Evolutionary conservation across 2,888 invertebrate genomes (phyloP), one percentile per base, ranked within the genome.

Genomic region (Schizotus pectinicornis): DNA sequence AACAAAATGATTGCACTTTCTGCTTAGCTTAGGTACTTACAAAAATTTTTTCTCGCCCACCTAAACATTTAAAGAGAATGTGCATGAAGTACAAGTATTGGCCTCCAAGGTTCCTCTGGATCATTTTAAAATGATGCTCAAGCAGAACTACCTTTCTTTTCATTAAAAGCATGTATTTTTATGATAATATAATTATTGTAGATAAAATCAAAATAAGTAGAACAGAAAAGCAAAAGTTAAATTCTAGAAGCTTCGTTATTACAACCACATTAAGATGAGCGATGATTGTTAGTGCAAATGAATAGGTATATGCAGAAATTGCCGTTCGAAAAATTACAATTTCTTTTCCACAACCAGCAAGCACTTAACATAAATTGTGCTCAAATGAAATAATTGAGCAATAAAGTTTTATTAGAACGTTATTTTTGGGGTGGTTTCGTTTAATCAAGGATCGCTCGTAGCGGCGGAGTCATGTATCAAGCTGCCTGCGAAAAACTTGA

Each of bases 281-380:
- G 3, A 37, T 48, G 8, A 22, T 11, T 9, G 42, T 48, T 48
- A 47, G 12, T 34, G 36, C 34, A 36, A 30, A 42, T 48, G 31
- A 33, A 33, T 37, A 49, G 43, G 43, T 37, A 42, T 49, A 37
- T 35, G 49, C 43, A 37, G 56, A 56, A 56, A 56, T 35, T 42
- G 33, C 2, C 45, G 7, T 12, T 45, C 14, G 12, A 34, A 12
- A 33, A 2, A 31, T 7, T 33, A 22, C 2, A 22, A 22, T 22
- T 22, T 22, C 22, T 22, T 22, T 22, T 22, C 22, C 5, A 31
- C 22, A 11, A 30, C 7, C 9, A 11, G 7, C n/a, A 32, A 13
- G 12, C 43, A 43, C 32, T 43, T 43, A 32, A 5, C n/a, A 9
- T 9, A n/a, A 30, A 13, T 35, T 35, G 36, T 11, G 11, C 2